Percentiles rank a stretch among this genome's conserved stretches.
Evolutionary conservation across 2,888 invertebrate genomes (phyloP).

Genomic region (Chaitophorus viminalis): DNA sequence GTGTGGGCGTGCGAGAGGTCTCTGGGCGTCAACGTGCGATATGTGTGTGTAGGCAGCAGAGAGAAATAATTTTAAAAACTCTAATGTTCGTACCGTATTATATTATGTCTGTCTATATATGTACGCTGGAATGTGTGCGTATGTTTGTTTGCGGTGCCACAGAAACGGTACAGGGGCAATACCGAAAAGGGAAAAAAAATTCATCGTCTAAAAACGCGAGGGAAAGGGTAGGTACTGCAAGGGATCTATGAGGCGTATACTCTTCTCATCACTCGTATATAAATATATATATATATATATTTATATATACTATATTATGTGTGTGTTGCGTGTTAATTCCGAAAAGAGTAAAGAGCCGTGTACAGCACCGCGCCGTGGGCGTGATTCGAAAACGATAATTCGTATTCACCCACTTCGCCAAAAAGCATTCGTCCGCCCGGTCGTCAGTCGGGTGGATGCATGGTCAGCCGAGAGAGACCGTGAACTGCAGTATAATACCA

Average conservation of each 20-base stretch:
- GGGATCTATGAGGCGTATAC: conserved; percentile 15
- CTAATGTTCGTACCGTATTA: neutral
- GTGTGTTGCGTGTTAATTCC: conserved; percentile 3
- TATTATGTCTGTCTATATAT: neutral
- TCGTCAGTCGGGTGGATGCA: neutral
- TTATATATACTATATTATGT: neutral
- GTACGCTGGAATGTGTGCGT: neutral
- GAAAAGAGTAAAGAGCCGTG: conserved; percentile 4
- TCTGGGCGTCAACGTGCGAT: conserved; percentile 20
- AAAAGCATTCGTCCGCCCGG: neutral
- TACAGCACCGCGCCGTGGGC: conserved; percentile 18
- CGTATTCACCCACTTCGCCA: conserved; percentile 14
- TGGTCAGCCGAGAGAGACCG: too few relatives aligned
- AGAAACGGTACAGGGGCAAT: neutral
- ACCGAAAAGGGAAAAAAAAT: neutral
- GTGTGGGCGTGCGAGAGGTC: conserved; percentile 42
- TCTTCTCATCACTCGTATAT: neutral
- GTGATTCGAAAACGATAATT: conserved; percentile 55
- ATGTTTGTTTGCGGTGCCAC: neutral
- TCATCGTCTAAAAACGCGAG: neutral
- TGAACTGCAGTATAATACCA: too few relatives aligned
- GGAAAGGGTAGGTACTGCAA: neutral
- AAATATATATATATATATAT: too few relatives aligned
- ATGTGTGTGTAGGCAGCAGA: neutral
- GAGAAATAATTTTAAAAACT: conserved; percentile 30